phyloP scores from a whole-genome alignment of 2,888 invertebrate species.

The Halocaridina rubra region DNA sequence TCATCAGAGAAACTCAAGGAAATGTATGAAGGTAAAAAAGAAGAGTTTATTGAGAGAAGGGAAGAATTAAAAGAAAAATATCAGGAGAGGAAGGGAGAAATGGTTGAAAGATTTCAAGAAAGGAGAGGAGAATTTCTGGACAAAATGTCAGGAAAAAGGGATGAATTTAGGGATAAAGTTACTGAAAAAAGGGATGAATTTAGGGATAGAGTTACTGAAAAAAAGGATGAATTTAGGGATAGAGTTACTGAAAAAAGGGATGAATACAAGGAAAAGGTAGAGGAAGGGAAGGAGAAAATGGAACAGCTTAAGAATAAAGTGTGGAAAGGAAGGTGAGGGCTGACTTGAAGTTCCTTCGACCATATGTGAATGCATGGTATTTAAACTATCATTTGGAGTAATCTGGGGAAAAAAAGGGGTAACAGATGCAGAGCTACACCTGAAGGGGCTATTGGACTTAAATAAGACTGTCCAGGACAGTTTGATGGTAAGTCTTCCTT shows the following conservation, averaged over 20 bases:
- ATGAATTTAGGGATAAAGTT: slow-evolving; percentile 27
- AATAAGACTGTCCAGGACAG: too few species aligned
- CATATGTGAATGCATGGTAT: too few species aligned
- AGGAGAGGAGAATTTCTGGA: slow-evolving; percentile 42
- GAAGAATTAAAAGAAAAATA: slow-evolving; percentile 65
- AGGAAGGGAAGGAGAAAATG: slow-evolving; percentile 11
- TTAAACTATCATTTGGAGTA: too few species aligned
- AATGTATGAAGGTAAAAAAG: slow-evolving; percentile 75
- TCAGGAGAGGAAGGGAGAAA: slow-evolving; percentile 54
- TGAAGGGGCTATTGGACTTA: too few species aligned
- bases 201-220: slow-evolving; percentile 3
- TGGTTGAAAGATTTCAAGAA: slow-evolving; percentile 50
- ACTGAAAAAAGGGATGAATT: slow-evolving; percentile 36
- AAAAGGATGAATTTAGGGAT: slow-evolving; percentile 35
- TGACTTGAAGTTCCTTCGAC: too few species aligned
- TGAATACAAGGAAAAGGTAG: slow-evolving; percentile 13
- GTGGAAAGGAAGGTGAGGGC: not conserved
- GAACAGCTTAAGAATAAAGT: slow-evolving; percentile 21
- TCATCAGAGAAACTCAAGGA: slow-evolving; percentile 75
- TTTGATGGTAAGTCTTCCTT: too few species aligned
- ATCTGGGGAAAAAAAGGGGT: too few species aligned
- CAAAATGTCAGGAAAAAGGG: slow-evolving; percentile 28
- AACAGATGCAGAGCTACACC: too few species aligned
- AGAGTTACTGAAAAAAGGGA: slow-evolving; percentile 9
- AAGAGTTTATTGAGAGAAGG: slow-evolving; percentile 67